phyloP scores from a whole-genome alignment of 2,113 vertebrate species.

The Indicator maculatus region DNA sequence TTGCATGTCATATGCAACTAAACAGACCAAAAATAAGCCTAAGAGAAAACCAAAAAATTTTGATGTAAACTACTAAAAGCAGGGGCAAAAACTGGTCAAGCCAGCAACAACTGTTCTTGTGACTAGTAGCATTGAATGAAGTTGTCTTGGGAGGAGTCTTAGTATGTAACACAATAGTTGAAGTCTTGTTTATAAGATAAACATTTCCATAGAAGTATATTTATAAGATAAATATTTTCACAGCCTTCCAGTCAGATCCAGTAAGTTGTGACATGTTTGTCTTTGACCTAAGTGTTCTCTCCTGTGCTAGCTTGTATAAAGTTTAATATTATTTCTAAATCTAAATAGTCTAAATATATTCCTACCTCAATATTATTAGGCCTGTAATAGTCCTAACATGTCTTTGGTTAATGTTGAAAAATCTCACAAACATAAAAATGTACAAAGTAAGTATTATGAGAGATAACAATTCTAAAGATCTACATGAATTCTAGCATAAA shows the following conservation, averaged over 20 bases:
- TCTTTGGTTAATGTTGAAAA: not conserved
- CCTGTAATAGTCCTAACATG: not conserved
- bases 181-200: not conserved
- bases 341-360: not conserved
- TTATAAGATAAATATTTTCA: not conserved
- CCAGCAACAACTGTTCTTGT: not conserved
- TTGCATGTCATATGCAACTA: not conserved
- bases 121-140: not conserved
- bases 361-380: not conserved
- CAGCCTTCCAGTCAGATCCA: not conserved
- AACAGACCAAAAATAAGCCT: not conserved
- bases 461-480: not conserved
- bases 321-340: not conserved
- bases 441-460: too few relatives aligned
- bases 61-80: not conserved
- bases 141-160: not conserved
- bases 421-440: not conserved
- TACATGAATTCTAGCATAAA: not conserved
- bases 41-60: not conserved
- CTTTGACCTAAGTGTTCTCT: not conserved
- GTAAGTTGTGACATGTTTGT: not conserved
- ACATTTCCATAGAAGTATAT: not conserved
- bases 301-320: not conserved
- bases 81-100: not conserved
- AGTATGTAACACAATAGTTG: accelerated